These are phyloP conservation scores for Myzus persicae DNA, from an alignment of 1,140 invertebrate species.

Conservation along the genomic window DNA sequence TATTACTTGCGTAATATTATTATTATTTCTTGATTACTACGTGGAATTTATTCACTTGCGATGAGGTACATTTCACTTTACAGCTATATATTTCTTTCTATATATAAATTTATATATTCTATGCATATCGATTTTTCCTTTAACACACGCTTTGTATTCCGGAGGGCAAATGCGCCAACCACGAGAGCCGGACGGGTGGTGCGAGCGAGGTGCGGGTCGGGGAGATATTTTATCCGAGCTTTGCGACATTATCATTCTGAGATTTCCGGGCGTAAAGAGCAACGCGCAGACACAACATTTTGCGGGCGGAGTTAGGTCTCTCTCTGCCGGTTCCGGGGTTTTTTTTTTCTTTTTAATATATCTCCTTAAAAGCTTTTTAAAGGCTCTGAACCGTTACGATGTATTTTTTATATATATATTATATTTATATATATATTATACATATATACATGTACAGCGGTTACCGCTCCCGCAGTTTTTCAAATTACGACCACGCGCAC, in stretches of 20 bases:
- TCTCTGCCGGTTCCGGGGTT: no score
- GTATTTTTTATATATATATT: not conserved
- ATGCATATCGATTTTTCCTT: constrained; percentile 44
- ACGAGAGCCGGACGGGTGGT: no score
- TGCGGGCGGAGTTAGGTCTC: constrained; percentile 52
- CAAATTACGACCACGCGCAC: constrained; percentile 44
- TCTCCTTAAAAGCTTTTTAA: constrained; percentile 58
- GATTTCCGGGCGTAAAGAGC: constrained; percentile 56
- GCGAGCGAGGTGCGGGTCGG: not conserved
- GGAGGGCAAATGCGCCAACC: constrained; percentile 32
- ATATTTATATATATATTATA: constrained; percentile 31
- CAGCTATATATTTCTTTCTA: constrained; percentile 1
- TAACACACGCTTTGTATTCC: constrained; percentile 5
- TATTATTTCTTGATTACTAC: not conserved
- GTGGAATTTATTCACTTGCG: not conserved
- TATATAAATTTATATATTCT: constrained; percentile 15
- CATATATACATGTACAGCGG: not conserved
- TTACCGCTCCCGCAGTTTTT: constrained; percentile 47
- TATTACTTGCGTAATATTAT: no score
- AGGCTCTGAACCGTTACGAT: constrained; percentile 55
- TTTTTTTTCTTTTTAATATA: constrained; percentile 55
- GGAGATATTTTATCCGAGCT: constrained; percentile 32
- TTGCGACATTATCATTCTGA: constrained; percentile 55
- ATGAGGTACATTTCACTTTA: not conserved
- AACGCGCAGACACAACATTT: constrained; percentile 56